Conservation (phyloP, 2,888 invertebrate species). For the Drosophila borealis region DNA sequence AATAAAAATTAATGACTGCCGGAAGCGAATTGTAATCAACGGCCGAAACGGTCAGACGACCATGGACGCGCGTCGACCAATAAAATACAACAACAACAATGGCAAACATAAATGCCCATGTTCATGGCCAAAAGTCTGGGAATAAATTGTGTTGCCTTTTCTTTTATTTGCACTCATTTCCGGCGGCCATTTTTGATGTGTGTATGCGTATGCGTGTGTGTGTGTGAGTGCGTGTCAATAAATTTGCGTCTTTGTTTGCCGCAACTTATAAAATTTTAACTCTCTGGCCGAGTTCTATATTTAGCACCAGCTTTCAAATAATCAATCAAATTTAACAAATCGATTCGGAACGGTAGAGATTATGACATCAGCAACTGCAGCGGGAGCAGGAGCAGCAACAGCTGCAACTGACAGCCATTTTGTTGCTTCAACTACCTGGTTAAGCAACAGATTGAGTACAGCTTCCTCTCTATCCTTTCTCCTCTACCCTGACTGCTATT, state of each 20-base stretch:
- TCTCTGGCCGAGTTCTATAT: constrained; percentile 19
- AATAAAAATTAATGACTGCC: constrained; percentile 80
- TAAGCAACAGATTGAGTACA: constrained; percentile 43
- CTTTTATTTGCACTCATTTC: constrained; percentile 49
- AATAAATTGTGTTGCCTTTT: constrained; percentile 11
- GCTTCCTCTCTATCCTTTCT: constrained; percentile 14
- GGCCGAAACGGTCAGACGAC: constrained; percentile 45
- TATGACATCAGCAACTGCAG: constrained; percentile 31
- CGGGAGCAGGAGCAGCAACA: constrained; percentile 46
- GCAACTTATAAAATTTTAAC: constrained; percentile 39
- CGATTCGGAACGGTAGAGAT: constrained; percentile 10
- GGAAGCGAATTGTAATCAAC: constrained; percentile 79
- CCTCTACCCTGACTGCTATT: constrained; percentile 2
- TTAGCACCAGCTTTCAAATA: constrained; percentile 34
- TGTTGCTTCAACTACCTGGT: constrained; percentile 31
- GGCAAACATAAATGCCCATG: constrained; percentile 44
- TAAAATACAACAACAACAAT: constrained; percentile 47
- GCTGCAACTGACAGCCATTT: constrained; percentile 66
- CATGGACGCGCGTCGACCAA: constrained; percentile 37
- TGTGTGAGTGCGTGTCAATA: constrained; percentile 47
- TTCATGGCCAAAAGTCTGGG: constrained; percentile 43
- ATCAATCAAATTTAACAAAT: constrained; percentile 64
- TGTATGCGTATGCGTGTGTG: constrained; percentile 27
- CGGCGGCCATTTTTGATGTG: constrained; percentile 36
- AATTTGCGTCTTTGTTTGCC: constrained; percentile 55